Base-by-base conservation (phyloP, 2,888 invertebrate species). In the Argyra leucocephala region DNA sequence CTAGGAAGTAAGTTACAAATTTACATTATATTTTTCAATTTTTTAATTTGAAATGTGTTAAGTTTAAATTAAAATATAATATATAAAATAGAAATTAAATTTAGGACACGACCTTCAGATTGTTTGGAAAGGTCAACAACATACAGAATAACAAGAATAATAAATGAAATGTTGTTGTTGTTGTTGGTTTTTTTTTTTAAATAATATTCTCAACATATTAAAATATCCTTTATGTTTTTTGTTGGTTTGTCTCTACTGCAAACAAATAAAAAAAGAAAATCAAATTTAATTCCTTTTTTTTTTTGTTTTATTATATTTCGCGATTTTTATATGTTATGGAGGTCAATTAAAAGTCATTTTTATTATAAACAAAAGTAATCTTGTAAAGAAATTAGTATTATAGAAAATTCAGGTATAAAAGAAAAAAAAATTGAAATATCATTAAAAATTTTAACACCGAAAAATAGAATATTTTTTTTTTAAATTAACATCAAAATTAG, bases 1-100 rank as follows among this genome's bases (percentile, higher is more conserved):
- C 79, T 85, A 70, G 84, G 83, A 76, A 81, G 85, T 85, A 78
- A 84, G 85, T 84, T 69, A 15, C 57, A 57, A 22, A 60, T 26
- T 24, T 26, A 26, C 15, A 26, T 18, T n/a, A 6, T 23, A 61
- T 22, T 66, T n/a, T 63, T 37, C 48, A 26, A 6, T 57, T 10
- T 62, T 57, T 22, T 23, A 22, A 6, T 21, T 21, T 21, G 1
- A 26, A 18, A 24, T 60, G 24, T 18, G 26, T 15, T 18, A 26
- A 26, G 7, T 15, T n/a, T 12, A 24, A 61, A 24, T 60, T 60
- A 24, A 23, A 24, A n/a, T 1, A 23, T 60, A 60, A 60, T 24
- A 24, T 24, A 24, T 23, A 26, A 60, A 60, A 23, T 24, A 18
- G 12, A n/a, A n/a, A 10, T 18, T 64, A 37, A 60, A 65, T 62